These are phyloP conservation scores for Sycophila sp. DNA, from an alignment of 1,140 invertebrate species.

Conservation along the genomic window DNA sequence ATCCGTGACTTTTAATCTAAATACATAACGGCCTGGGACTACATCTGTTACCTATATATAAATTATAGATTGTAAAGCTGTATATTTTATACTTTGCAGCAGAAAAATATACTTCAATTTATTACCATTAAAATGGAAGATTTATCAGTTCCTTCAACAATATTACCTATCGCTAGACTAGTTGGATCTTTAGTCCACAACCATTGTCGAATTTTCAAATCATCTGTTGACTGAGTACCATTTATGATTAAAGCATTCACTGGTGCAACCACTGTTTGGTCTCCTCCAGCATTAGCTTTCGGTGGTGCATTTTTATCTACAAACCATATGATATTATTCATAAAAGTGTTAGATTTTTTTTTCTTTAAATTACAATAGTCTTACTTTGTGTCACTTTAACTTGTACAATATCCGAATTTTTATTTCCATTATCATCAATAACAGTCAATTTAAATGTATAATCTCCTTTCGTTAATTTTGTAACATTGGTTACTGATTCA, in stretches of 20 bases:
- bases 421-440: slow-evolving; percentile 84
- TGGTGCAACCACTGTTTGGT: slow-evolving; percentile 81
- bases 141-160: slow-evolving; percentile 79
- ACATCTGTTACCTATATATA: slow-evolving; percentile 78
- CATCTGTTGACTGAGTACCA: slow-evolving; percentile 87
- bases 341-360: too few relatives aligned
- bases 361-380: slow-evolving; percentile 56
- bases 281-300: slow-evolving; percentile 87
- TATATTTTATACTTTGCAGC: neutral
- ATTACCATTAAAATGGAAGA: slow-evolving; percentile 80
- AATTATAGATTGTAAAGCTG: neutral
- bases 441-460: slow-evolving; percentile 88
- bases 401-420: slow-evolving; percentile 75
- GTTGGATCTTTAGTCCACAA: slow-evolving; percentile 83
- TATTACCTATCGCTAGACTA: slow-evolving; percentile 85
- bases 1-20: slow-evolving; percentile 88
- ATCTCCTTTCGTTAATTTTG: slow-evolving; percentile 82
- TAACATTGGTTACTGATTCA: slow-evolving; percentile 77
- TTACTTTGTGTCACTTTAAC: slow-evolving; percentile 92
- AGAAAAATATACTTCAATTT: neutral
- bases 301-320: slow-evolving; percentile 89
- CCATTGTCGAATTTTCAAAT: slow-evolving; percentile 87
- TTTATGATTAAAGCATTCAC: slow-evolving; percentile 82
- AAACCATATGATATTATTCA: too few relatives aligned
- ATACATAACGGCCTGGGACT: slow-evolving; percentile 87